These are phyloP conservation scores for Chlorops oryzae DNA, from an alignment of 1,140 invertebrate species.

Conservation along the genomic window DNA sequence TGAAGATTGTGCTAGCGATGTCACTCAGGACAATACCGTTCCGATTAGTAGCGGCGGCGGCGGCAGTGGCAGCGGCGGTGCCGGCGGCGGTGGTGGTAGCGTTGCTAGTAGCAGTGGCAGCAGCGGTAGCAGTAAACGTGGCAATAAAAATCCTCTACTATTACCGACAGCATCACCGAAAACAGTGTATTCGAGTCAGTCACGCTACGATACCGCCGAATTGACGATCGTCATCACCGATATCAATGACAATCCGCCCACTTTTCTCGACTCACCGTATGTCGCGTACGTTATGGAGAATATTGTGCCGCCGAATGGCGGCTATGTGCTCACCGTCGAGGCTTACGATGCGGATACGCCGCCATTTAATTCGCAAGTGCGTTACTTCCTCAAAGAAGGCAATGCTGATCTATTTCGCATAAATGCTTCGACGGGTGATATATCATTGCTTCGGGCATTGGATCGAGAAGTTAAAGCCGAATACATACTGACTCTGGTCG, in stretches of 20 bases:
- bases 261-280: conserved; percentile 86
- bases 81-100: neutral
- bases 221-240: conserved; percentile 68
- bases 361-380: conserved; percentile 79
- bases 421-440: conserved; percentile 82
- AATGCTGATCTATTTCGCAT: conserved; percentile 82
- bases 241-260: conserved; percentile 91
- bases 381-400: conserved; percentile 88
- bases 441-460: conserved; percentile 70
- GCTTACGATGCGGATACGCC: conserved; percentile 88
- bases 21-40: no score
- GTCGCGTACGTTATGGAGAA: conserved; percentile 90
- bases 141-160: neutral
- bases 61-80: conserved; percentile 60
- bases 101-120: neutral
- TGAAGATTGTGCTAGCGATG: conserved; percentile 75
- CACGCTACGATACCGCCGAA: conserved; percentile 61
- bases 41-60: conserved; percentile 37
- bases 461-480: conserved; percentile 77
- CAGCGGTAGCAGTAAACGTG: neutral
- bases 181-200: conserved; percentile 25
- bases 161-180: no score
- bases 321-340: conserved; percentile 72
- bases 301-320: conserved; percentile 66
- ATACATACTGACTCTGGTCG: conserved; percentile 77